Evolutionary conservation across 2,888 invertebrate genomes (phyloP), one percentile per base, ranked within the genome.

Genomic region (Ceriagrion tenellum): DNA sequence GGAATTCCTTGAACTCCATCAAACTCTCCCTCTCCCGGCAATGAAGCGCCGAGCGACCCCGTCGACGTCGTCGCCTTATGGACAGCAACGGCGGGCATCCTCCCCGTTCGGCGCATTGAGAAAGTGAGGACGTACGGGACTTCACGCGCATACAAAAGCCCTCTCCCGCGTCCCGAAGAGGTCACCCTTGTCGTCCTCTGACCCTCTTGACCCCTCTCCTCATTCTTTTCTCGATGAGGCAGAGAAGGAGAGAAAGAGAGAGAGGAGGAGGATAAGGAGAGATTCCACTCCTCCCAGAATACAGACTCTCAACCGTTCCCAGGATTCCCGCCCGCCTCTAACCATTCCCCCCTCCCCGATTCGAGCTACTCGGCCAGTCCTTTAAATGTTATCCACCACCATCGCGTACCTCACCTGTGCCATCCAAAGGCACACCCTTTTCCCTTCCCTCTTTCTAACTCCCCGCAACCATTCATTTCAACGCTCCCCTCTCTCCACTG

Each of bases 141-240:
- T 81, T 81, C 35, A 81, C 30, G 81, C 81, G 81, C 81, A 81
- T 69, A 69, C 81, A 35, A 81, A 81, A 16, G 81, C 81, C 16
- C 81, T 26, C 81, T 26, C 81, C 2, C 20, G 59, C 4, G 59
- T 81, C 81, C 16, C 81, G 35, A n/a, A 10, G 81, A 81, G 81
- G 81, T 81, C 81, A 81, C 13, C 35, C 81, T 10, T 18, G 81
- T 18, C 81, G 81, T 81, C 81, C 81, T 81, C 81, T 81, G 81
- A 81, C 81, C 81, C 81, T 81, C 35, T 81, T 81, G 81, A 81
- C 81, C 81, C 35, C 81, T 81, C 81, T n/a, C 81, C 35, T 81
- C 81, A 81, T 81, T 81, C 81, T 81, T 81, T n/a, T 81, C 26
- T 4, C 81, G 30, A 81, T 59, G 81, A 81, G 26, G 26, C 10